Conservation (phyloP, 1,140 invertebrate genomes). For the Antheraea mylitta region DNA sequence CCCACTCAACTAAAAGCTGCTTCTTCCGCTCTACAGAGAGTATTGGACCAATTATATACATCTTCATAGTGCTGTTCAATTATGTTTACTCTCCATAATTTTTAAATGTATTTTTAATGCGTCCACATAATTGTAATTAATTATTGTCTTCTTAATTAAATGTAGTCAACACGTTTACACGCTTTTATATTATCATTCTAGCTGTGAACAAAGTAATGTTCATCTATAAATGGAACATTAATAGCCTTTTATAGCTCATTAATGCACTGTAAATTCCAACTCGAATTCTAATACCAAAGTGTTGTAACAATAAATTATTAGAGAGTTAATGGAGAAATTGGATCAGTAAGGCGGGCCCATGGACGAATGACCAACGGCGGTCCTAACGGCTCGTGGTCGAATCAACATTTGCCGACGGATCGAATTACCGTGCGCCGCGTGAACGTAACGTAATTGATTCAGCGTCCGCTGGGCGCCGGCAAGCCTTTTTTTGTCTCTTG, state of each 20-base stretch:
- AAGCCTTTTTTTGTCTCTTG: slow-evolving; percentile 53
- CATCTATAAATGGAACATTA: background rate
- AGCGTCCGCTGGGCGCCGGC: slow-evolving; percentile 47
- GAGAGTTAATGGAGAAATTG: slow-evolving; percentile 34
- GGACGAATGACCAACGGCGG: slow-evolving; percentile 19
- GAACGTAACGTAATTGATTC: slow-evolving; percentile 70
- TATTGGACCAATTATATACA: background rate
- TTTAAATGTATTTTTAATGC: no score
- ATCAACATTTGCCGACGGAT: slow-evolving; percentile 72
- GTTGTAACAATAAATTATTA: slow-evolving; percentile 20
- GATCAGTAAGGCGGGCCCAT: slow-evolving; percentile 25
- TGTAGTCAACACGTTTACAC: background rate
- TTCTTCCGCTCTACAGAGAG: background rate
- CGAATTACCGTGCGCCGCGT: slow-evolving; percentile 50
- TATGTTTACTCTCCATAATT: no score
- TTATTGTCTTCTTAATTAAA: no score
- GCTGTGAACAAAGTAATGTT: background rate
- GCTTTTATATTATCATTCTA: background rate
- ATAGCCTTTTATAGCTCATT: background rate
- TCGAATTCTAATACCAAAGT: background rate
- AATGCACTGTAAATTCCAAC: slow-evolving; percentile 1
- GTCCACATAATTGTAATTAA: no score
- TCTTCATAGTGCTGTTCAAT: background rate
- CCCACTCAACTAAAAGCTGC: slow-evolving; percentile 42
- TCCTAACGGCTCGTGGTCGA: slow-evolving; percentile 50